Evolutionary conservation across 1,140 invertebrate species (phyloP).

Genomic region (Drosophila arawakana): DNA sequence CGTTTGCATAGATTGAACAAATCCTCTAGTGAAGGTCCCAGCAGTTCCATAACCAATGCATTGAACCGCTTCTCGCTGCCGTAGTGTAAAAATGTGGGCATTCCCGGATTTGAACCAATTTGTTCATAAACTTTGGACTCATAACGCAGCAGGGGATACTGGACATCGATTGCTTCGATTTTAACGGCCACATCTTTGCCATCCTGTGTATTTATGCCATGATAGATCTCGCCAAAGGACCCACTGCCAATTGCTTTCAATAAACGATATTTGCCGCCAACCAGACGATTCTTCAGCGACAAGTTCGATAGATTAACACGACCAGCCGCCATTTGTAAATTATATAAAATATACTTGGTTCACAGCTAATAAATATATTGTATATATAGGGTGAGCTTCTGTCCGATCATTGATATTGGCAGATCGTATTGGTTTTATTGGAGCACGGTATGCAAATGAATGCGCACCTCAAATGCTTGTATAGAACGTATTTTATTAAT

Average conservation of each 20-base stretch:
- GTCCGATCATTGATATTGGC: slow-evolving; percentile 20
- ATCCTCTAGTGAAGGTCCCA: slow-evolving; percentile 99
- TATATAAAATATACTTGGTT: too few relatives aligned
- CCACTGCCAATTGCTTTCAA: slow-evolving; percentile 98
- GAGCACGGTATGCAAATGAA: slow-evolving; percentile 15
- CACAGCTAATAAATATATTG: neutral
- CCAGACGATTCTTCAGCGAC: slow-evolving; percentile 55
- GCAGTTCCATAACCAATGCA: slow-evolving; percentile 99
- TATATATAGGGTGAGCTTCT: neutral
- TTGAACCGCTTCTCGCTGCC: slow-evolving; percentile 98
- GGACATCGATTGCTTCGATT: slow-evolving; percentile 98
- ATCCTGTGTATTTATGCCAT: slow-evolving; percentile 97
- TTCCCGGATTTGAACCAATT: slow-evolving; percentile 96
- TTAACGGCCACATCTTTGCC: slow-evolving; percentile 99
- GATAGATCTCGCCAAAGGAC: slow-evolving; percentile 99
- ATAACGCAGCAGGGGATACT: slow-evolving; percentile 99
- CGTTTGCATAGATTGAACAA: slow-evolving; percentile 99
- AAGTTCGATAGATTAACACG: slow-evolving; percentile 34
- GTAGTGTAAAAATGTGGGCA: slow-evolving; percentile 98
- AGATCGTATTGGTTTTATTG: slow-evolving; percentile 11
- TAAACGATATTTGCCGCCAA: slow-evolving; percentile 98
- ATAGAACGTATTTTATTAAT: slow-evolving; percentile 24
- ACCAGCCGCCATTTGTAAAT: slow-evolving; percentile 1
- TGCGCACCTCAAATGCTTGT: slow-evolving; percentile 13
- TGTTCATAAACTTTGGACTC: slow-evolving; percentile 99